Conservation (phyloP, 1,140 invertebrate genomes). For the Drosophila arizonae region DNA sequence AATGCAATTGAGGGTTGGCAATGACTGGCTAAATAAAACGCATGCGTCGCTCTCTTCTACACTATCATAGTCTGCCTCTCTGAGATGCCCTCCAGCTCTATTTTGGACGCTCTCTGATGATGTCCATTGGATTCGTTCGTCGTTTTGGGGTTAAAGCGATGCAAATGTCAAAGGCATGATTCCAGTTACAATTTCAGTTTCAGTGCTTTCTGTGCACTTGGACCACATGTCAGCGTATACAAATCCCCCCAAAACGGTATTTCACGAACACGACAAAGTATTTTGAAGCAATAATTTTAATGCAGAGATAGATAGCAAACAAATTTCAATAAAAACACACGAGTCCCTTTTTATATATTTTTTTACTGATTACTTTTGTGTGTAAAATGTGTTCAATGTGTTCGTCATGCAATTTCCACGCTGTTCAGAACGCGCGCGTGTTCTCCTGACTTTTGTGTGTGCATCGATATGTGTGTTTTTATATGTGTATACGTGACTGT, state of each 20-base stretch:
- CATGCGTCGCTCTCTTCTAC: constrained; percentile 20
- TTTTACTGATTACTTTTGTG: constrained; percentile 11
- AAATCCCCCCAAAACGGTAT: constrained; percentile 32
- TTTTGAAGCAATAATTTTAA: not conserved
- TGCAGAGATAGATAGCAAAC: constrained; percentile 1
- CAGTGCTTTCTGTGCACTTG: constrained; percentile 63
- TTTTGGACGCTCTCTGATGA: constrained; percentile 8
- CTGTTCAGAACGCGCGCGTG: too few species aligned
- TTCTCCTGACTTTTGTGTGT: constrained; percentile 1
- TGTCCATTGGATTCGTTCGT: not conserved
- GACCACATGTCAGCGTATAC: constrained; percentile 50
- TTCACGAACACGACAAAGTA: constrained; percentile 30
- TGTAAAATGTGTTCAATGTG: constrained; percentile 16
- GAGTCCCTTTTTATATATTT: not conserved
- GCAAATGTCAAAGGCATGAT: constrained; percentile 60
- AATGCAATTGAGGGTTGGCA: constrained; percentile 24
- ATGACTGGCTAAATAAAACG: constrained; percentile 4
- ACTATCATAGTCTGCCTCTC: not conserved
- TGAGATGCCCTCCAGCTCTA: not conserved
- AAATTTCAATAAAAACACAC: not conserved
- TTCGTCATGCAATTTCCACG: too few species aligned
- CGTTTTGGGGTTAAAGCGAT: constrained; percentile 46
- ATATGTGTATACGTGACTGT: constrained; percentile 37
- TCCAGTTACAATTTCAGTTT: constrained; percentile 54
- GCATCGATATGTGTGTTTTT: constrained; percentile 13